phyloP scores from a whole-genome alignment of 2,797 vertebrate species.

The Pterois miles region DNA sequence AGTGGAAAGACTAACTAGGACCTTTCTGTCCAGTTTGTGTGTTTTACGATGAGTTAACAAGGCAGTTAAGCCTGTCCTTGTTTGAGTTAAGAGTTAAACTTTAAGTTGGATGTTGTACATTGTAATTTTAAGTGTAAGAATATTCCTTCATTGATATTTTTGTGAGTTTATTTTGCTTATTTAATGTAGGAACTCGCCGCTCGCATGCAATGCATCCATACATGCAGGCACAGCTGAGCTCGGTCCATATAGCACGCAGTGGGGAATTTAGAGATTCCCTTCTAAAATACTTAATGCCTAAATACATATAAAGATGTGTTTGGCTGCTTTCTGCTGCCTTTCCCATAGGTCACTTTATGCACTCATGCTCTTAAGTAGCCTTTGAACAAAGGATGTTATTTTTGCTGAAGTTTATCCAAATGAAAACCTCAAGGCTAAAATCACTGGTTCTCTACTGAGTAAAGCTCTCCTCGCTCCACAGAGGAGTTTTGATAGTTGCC shows the following conservation, averaged over 20 bases:
- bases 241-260: not conserved
- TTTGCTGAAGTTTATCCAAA: conserved; percentile 54
- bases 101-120: not conserved
- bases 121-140: not conserved
- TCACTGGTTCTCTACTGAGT: conserved; percentile 52
- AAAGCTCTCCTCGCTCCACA: conserved; percentile 43
- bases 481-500: conserved; percentile 49
- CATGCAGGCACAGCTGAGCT: not conserved
- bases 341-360: conserved; percentile 12
- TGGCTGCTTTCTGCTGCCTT: not conserved
- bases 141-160: not conserved
- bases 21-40: too few relatives aligned
- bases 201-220: too few relatives aligned
- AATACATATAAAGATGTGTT: not conserved
- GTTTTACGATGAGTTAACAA: too few relatives aligned
- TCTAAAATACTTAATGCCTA: not conserved
- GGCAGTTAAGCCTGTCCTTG: too few relatives aligned
- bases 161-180: not conserved
- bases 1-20: too few relatives aligned
- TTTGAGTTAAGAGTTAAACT: too few relatives aligned
- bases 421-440: conserved; percentile 56
- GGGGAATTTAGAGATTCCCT: not conserved
- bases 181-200: not conserved
- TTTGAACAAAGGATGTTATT: conserved; percentile 51
- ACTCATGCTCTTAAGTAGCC: conserved; percentile 26